Evolutionary conservation across 2,113 vertebrate genomes (phyloP), one percentile per base, ranked within the genome.

Genomic region (Budorcas taxicolor): DNA sequence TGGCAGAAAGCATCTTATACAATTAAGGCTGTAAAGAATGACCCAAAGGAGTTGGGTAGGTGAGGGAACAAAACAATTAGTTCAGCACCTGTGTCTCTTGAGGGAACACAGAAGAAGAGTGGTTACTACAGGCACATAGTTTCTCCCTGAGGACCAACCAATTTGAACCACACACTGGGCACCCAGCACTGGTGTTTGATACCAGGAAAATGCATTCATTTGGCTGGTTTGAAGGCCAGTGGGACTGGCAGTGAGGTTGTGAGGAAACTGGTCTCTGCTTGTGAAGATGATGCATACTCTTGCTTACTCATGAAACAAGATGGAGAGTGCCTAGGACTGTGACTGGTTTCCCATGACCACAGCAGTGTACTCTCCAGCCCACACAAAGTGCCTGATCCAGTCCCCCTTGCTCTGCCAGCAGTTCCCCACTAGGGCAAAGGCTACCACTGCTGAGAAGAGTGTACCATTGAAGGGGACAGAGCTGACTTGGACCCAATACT

Each of bases 191-290:
- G 76, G 27, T 5, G 4, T 50, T 80, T 80, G 45, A 33, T 47
- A 50, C 45, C 1, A 2, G 29, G 76, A 50, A 50, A 17, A 50
- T 50, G 45, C 1, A 0, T 19, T 17, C 76, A 50, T 1, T 19
- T 80, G 76, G 15, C 43, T 80, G 7, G 7, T 50, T 47, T 50
- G 74, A 78, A 78, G 7, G 6, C 25, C 27, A 11, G 4, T 17
- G 76, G 43, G 27, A 31, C 27, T 10, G 45, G 45, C 76, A 31
- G 27, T 3, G 25, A 17, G 45, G 45, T 43, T 17, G 27, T 80
- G 29, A 78, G 76, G 31, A 80, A 80, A 80, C 6, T 50, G 15
- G 45, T 16, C 45, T 50, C 45, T 80, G 74, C 43, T 45, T 29
- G 16, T 50, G 27, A 50, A 80, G 76, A 80, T 29, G 29, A 15